These are phyloP conservation scores for Steinernema scapterisci DNA, from an alignment of 2,888 invertebrate species.

Conservation along the genomic window DNA sequence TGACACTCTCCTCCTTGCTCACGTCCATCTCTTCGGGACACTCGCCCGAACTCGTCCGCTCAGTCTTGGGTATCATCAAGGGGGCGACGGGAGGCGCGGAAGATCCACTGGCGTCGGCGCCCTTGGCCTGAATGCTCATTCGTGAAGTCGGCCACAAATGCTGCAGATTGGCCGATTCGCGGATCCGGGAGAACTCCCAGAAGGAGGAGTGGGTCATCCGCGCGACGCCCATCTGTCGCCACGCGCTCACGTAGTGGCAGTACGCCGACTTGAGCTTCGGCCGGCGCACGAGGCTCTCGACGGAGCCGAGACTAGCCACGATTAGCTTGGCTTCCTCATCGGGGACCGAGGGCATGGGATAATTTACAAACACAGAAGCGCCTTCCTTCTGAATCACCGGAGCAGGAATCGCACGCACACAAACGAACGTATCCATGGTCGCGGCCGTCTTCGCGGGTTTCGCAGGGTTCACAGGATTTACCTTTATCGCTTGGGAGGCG, in stretches of 20 bases:
- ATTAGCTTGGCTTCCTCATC: slow-evolving; percentile 2
- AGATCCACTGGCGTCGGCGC: neutral
- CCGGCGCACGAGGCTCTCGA: slow-evolving; percentile 17
- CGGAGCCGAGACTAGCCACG: slow-evolving; percentile 15
- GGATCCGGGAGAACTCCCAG: slow-evolving; percentile 45
- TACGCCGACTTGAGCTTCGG: neutral
- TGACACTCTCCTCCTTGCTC: neutral
- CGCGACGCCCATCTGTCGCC: slow-evolving; percentile 17
- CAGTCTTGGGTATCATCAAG: too few relatives aligned
- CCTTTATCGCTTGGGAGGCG: neutral
- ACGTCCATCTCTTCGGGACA: slow-evolving; percentile 3
- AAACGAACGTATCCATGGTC: slow-evolving; percentile 9
- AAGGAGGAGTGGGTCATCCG: slow-evolving; percentile 64
- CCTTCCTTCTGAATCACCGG: slow-evolving; percentile 9
- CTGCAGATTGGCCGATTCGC: slow-evolving; percentile 21
- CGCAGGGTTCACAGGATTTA: neutral
- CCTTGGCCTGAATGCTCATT: neutral
- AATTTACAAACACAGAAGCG: slow-evolving; percentile 3
- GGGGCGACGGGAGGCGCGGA: neutral
- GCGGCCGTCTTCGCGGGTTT: neutral
- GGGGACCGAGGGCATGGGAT: slow-evolving; percentile 13
- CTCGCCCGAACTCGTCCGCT: too few relatives aligned
- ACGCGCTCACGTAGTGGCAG: slow-evolving; percentile 12
- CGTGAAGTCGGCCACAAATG: slow-evolving; percentile 20
- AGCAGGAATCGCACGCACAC: neutral